These are phyloP conservation scores for Diorhabda sublineata DNA, from an alignment of 1,140 invertebrate species.

Conservation along the genomic window DNA sequence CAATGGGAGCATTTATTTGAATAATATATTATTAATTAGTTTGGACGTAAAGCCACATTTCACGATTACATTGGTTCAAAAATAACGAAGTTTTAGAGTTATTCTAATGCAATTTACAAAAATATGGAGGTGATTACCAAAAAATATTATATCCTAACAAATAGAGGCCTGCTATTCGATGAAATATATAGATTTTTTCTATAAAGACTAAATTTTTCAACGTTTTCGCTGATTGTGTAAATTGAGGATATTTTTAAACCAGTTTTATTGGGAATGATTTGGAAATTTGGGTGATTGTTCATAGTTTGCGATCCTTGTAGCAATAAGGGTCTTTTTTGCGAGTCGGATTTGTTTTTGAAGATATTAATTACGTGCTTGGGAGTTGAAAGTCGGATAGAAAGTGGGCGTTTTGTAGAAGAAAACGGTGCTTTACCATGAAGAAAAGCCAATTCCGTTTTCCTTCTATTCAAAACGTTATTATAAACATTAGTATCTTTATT, in stretches of 20 bases:
- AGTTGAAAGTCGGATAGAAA: conserved; percentile 46
- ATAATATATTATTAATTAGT: too few species aligned
- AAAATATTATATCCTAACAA: conserved; percentile 44
- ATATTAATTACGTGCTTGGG: conserved; percentile 41
- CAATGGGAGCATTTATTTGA: too few species aligned
- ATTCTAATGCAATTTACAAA: conserved; percentile 38
- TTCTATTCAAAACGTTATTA: conserved; percentile 40
- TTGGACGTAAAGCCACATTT: too few species aligned
- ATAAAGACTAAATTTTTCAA: conserved; percentile 44
- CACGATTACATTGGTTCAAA: too few species aligned
- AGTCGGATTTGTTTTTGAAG: conserved; percentile 42
- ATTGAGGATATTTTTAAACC: conserved; percentile 52
- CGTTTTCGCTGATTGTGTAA: conserved; percentile 46
- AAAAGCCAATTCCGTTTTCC: conserved; percentile 47
- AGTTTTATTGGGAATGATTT: conserved; percentile 52
- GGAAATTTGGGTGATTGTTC: conserved; percentile 46
- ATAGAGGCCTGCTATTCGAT: conserved; percentile 46
- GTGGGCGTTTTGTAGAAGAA: conserved; percentile 52
- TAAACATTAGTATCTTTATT: conserved; percentile 41
- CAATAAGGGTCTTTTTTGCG: conserved; percentile 44
- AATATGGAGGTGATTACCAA: conserved; percentile 30
- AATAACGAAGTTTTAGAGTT: background rate
- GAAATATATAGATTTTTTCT: conserved; percentile 45
- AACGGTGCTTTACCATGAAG: conserved; percentile 48
- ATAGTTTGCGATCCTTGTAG: conserved; percentile 34